Conservation (phyloP, 2,888 invertebrate species). For the Chrysolina americana region DNA sequence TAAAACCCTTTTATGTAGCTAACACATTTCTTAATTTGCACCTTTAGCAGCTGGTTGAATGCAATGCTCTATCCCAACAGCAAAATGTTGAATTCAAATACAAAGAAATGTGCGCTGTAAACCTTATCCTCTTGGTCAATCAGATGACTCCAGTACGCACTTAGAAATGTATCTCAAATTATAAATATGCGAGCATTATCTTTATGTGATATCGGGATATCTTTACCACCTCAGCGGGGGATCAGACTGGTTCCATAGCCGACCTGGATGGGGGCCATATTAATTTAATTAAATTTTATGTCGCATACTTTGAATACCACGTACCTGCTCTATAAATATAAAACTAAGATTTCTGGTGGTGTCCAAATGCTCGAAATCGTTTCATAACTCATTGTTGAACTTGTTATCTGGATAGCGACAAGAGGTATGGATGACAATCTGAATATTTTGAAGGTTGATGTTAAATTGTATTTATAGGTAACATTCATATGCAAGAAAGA, state of each 20-base stretch:
- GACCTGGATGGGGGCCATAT: conserved; percentile 59
- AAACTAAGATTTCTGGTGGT: conserved; percentile 42
- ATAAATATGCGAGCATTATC: conserved; percentile 63
- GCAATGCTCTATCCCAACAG: no score
- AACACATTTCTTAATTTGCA: no score
- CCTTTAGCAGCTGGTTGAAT: no score
- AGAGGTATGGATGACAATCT: background rate
- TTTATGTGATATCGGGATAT: conserved; percentile 60
- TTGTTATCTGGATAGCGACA: background rate
- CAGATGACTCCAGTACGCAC: conserved; percentile 8
- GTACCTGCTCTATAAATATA: conserved; percentile 63
- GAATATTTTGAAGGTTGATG: background rate
- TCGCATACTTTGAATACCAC: conserved; percentile 66
- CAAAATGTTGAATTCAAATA: no score
- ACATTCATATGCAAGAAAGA: no score
- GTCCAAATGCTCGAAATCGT: background rate
- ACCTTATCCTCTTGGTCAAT: conserved; percentile 14
- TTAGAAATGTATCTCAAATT: conserved; percentile 55
- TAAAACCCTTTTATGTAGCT: no score
- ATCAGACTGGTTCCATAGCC: conserved; percentile 61
- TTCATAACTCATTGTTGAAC: conserved; percentile 8
- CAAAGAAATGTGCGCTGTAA: no score
- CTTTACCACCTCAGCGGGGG: conserved; percentile 61
- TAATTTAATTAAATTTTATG: conserved; percentile 69
- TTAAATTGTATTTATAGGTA: no score